phyloP scores from a whole-genome alignment of 2,797 vertebrate genomes.

The Eutrigla gurnardus region DNA sequence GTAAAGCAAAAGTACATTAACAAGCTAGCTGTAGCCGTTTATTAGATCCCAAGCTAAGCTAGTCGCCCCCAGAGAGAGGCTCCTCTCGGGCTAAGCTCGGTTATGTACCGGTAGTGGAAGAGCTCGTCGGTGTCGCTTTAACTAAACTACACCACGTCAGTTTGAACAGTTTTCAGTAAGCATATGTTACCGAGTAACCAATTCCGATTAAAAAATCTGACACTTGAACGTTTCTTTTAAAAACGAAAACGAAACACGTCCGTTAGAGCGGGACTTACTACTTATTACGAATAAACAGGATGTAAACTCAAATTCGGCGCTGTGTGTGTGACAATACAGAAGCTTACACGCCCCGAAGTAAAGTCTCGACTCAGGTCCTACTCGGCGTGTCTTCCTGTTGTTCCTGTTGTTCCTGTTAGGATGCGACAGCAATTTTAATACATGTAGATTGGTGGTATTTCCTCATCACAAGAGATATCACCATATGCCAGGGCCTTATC shows the following conservation, averaged over 20 bases:
- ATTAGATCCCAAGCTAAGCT: not conserved
- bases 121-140: not conserved
- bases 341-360: not conserved
- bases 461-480: not conserved
- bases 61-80: too few relatives aligned
- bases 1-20: constrained; percentile 46
- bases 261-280: not conserved
- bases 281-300: too few relatives aligned
- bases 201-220: not conserved
- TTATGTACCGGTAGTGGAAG: not conserved
- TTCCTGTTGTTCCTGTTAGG: too few relatives aligned
- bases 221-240: not conserved
- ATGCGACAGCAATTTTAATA: too few relatives aligned
- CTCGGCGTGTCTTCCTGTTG: not conserved
- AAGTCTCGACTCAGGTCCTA: not conserved
- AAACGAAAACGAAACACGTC: rapidly evolving
- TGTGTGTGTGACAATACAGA: not conserved
- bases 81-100: not conserved
- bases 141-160: not conserved
- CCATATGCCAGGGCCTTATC: not conserved
- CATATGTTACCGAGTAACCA: too few relatives aligned
- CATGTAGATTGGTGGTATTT: not conserved
- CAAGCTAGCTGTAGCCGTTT: constrained; percentile 2
- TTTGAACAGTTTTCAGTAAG: not conserved
- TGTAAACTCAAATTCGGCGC: not conserved